These are phyloP conservation scores for Catalaphyllia jardinei DNA, from an alignment of 64 coral and sea anemone species.

Conservation along the genomic window DNA sequence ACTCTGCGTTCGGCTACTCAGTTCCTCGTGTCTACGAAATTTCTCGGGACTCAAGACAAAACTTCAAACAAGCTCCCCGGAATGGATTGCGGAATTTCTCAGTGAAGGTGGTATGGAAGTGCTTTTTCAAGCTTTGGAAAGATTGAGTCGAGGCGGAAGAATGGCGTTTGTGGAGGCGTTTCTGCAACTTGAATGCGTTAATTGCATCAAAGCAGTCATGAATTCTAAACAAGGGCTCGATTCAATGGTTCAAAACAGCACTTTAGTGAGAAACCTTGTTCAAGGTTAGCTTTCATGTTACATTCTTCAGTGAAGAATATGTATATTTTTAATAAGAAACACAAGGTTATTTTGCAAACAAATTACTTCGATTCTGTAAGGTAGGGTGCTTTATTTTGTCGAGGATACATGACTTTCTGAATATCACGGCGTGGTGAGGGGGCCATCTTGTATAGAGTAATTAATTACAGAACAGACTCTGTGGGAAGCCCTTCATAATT, in stretches of 20 bases:
- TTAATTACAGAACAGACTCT: too few species aligned
- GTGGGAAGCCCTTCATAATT: neutral
- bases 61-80: constrained; percentile 50
- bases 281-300: constrained; percentile 66
- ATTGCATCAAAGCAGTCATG: constrained; percentile 91
- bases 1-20: constrained; percentile 65
- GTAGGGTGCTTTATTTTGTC: too few species aligned
- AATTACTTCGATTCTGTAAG: neutral
- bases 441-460: too few species aligned
- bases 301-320: neutral
- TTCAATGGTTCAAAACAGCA: constrained; percentile 56
- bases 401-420: too few species aligned
- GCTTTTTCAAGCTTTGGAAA: constrained; percentile 65
- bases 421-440: too few species aligned
- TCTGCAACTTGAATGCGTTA: constrained; percentile 77
- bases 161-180: constrained; percentile 75
- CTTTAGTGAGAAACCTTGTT: constrained; percentile 61
- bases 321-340: neutral
- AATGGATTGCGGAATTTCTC: constrained; percentile 83
- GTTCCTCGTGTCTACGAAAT: constrained; percentile 62
- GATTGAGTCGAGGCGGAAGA: constrained; percentile 25
- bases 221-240: constrained; percentile 80
- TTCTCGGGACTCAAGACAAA: constrained; percentile 74
- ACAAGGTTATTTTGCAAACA: neutral
- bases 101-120: constrained; percentile 81